Percentiles rank a stretch among this genome's conserved stretches.
Conservation (phyloP, 2,797 vertebrate genomes). For the Rhabdomys pumilio region DNA sequence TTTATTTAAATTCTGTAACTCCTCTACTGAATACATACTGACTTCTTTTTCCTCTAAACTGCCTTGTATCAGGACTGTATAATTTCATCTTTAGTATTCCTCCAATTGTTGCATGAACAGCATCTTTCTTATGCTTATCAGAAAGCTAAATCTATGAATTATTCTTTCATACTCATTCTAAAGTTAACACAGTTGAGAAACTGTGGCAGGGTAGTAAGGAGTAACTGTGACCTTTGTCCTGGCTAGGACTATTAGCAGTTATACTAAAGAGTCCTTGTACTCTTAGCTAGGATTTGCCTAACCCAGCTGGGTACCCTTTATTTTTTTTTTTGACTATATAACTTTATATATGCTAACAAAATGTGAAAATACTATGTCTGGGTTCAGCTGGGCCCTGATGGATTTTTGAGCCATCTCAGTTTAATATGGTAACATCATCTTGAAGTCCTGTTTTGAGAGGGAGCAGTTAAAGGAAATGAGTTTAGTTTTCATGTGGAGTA, state of each 20-base stretch:
- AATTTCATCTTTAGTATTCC: constrained; percentile 31
- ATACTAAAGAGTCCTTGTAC: not conserved
- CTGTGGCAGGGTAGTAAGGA: not conserved
- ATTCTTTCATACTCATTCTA: not conserved
- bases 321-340: constrained; percentile 17
- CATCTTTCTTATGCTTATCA: constrained; percentile 30
- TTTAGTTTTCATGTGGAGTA: not conserved
- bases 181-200: not conserved
- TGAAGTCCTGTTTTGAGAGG: constrained; percentile 1
- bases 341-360: constrained; percentile 17
- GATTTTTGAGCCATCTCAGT: constrained; percentile 24
- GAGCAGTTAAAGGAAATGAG: not conserved
- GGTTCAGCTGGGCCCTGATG: not conserved
- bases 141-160: not conserved
- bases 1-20: constrained; percentile 22
- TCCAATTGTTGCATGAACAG: not conserved
- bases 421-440: constrained; percentile 46
- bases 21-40: not conserved
- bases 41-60: constrained; percentile 24
- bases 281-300: constrained; percentile 4
- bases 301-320: not conserved
- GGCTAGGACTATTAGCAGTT: constrained; percentile 27
- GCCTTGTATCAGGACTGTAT: constrained; percentile 8
- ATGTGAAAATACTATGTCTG: not conserved
- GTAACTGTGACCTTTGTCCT: not conserved